A percentile compares a stretch with the other conserved stretches of the same genome.
Conservation (phyloP, 2,797 vertebrate species). For the Chaenodraco wilsoni region DNA sequence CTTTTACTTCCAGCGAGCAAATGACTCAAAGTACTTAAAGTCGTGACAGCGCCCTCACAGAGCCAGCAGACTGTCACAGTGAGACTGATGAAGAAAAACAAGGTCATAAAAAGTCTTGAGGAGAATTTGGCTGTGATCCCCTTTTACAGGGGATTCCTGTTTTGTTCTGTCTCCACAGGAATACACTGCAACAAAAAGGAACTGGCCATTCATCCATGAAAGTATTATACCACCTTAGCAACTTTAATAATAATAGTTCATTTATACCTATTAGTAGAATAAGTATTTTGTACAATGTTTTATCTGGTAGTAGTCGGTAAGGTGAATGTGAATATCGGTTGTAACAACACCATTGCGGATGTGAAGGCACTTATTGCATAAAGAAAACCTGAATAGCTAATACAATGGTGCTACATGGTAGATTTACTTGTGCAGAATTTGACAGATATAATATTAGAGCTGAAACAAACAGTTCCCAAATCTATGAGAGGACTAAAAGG, state of each 20-base stretch:
- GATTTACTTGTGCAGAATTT: background rate
- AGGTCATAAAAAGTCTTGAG: constrained; percentile 36
- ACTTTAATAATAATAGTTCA: background rate
- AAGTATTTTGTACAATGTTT: background rate
- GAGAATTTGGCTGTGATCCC: constrained; percentile 14
- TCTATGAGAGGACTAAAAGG: background rate
- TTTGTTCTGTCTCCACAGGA: constrained; percentile 3
- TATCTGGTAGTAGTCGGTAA: too few species aligned
- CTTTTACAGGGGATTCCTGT: constrained; percentile 1
- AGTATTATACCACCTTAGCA: background rate
- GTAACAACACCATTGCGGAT: background rate
- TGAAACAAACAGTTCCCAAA: background rate
- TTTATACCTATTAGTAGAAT: background rate
- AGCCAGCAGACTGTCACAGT: constrained; percentile 23
- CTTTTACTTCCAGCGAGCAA: constrained; percentile 26
- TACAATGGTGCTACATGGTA: background rate
- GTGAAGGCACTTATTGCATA: background rate
- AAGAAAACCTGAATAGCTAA: background rate
- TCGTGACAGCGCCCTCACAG: constrained; percentile 30
- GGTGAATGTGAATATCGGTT: background rate
- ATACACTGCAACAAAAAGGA: background rate
- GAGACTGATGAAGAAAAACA: constrained; percentile 39
- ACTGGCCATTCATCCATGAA: background rate
- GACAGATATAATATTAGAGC: background rate
- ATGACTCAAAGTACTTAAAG: constrained; percentile 39